Conservation (phyloP, 2,113 vertebrate genomes). For the rat (Rattus norvegicus) region GRCr8 NC_086023.1:148726001-148726500, state of each 20-base stretch:
- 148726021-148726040: fast-evolving
- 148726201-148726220: constrained; percentile 59
- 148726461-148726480: not conserved
- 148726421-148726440: not conserved
- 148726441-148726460: not conserved
- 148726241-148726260: not conserved
- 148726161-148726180: constrained; percentile 59
- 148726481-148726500: not conserved
- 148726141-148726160: constrained; percentile 64
- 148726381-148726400: not conserved
- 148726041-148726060: not conserved
- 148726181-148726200: constrained; percentile 72
- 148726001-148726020: no score
- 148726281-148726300: not conserved
- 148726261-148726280: constrained; percentile 20
- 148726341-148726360: not conserved
- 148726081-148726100: constrained; percentile 60
- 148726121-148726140: constrained; percentile 73
- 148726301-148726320: not conserved
- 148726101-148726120: constrained; percentile 45
- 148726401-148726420: fast-evolving
- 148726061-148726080: constrained; percentile 47
- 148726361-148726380: not conserved
- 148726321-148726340: not conserved
- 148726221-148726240: constrained; percentile 47